Base-by-base conservation (phyloP, 2,797 vertebrate genomes). In the Lepus oiostolus region DNA sequence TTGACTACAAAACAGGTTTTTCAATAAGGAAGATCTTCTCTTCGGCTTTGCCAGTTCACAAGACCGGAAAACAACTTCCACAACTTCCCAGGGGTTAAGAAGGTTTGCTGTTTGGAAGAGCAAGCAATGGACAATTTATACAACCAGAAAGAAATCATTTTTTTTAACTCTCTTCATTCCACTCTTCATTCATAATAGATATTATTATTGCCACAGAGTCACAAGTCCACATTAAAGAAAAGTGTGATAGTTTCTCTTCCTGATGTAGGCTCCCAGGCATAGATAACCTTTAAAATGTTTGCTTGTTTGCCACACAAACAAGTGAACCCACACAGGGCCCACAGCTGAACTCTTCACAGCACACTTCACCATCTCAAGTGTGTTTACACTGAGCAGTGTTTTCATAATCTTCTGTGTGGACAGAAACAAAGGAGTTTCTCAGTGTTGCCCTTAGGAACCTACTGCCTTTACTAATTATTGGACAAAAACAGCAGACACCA, bases 351-450 rank as follows among this genome's bases (percentile, higher is more conserved):
- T 92, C 0, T 54, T 91, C 17, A 52, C 30, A 88, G 54, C 35
- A 38, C 70, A 4, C 2, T 21, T 89, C 13, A 10, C 7, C 8
- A 16, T 91, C 86, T 85, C 58, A 50, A 91, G 63, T 70, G 83
- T 10, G 1, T 90, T 91, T 93, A 54, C 35, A 87, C 16, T 67
- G 54, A 87, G 79, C 68, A 85, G 58, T 50, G 24, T 95, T 95
- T 94, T 91, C 81, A 72, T 86, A 91, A 77, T 95, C 79, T 83
- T 42, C 14, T 54, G 47, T 85, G 60, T 96, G 24, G 3, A 88
- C 83, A 94, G 85, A 94, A 97, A 92, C 6, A 91, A 97, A 21
- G 54, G 84, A 74, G 81, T 95, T 88, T 76, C 84, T 96, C 94
- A 75, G 42, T 94, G 84, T 32, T 90, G 85, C 79, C 13, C 79